A percentile compares a stretch with the other conserved stretches of the same genome.
Evolutionary conservation across 1,140 invertebrate genomes (phyloP).

Genomic region (Chrysopa pallens): DNA sequence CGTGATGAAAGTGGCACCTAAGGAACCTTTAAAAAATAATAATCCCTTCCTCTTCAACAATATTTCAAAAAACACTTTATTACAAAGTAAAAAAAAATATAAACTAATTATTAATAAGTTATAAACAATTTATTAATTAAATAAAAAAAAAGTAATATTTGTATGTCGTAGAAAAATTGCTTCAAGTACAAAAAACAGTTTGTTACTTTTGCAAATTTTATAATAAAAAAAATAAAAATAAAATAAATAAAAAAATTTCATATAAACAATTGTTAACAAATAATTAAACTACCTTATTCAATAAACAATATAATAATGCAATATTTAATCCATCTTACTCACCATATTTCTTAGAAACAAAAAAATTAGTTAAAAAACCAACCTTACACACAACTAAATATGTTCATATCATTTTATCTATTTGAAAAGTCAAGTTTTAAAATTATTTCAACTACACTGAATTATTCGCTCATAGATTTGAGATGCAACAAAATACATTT

Average conservation of each 20-base stretch:
- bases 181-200: conserved; percentile 22
- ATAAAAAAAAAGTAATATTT: neutral
- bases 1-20: neutral
- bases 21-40: too few relatives aligned
- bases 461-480: too few relatives aligned
- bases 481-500: too few relatives aligned
- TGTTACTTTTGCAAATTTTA: conserved; percentile 25
- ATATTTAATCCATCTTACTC: neutral
- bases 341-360: neutral
- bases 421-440: too few relatives aligned
- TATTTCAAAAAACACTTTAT: too few relatives aligned
- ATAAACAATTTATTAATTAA: neutral
- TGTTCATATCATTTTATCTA: neutral
- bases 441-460: too few relatives aligned
- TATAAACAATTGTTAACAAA: neutral
- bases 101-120: neutral
- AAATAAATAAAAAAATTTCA: conserved; percentile 2
- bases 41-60: too few relatives aligned
- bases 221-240: conserved; percentile 15
- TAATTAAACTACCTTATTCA: neutral
- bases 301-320: neutral
- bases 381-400: neutral
- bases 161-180: conserved; percentile 14
- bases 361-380: neutral
- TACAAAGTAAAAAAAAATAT: neutral